Evolutionary conservation across 2,888 invertebrate genomes (phyloP).

Genomic region (Craniophora ligustri): DNA sequence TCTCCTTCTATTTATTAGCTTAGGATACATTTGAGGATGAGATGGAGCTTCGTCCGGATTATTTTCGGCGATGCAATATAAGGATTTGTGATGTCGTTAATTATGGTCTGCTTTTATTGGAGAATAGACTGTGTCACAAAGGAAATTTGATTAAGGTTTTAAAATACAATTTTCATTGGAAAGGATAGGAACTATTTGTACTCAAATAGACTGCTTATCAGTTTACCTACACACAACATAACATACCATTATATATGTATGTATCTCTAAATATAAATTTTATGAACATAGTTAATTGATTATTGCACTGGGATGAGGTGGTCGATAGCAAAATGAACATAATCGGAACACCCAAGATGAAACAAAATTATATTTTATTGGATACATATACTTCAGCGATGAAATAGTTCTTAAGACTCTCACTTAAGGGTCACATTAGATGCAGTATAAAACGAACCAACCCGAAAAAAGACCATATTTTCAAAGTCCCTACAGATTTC

Average conservation of each 20-base stretch:
- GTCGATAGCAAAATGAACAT: no score
- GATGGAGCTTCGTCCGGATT: conserved; percentile 71
- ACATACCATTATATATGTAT: no score
- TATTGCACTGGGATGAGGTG: no score
- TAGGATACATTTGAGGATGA: conserved; percentile 80
- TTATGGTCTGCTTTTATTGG: conserved; percentile 59
- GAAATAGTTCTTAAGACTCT: neutral
- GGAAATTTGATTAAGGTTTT: neutral
- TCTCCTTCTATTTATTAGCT: conserved; percentile 84
- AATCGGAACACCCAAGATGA: no score
- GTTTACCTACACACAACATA: no score
- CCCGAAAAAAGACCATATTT: conserved; percentile 45
- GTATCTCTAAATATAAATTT: no score
- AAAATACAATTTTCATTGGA: neutral
- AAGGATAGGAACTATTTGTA: neutral
- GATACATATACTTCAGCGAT: neutral
- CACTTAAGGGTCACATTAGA: conserved; percentile 17
- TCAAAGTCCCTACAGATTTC: conserved; percentile 60
- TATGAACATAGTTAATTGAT: no score
- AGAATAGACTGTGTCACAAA: conserved; percentile 22
- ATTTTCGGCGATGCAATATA: conserved; percentile 75
- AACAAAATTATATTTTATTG: neutral
- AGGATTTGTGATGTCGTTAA: conserved; percentile 67
- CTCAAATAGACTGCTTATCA: neutral
- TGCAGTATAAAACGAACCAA: conserved; percentile 4